These are phyloP conservation scores for Epinephelus coioides DNA, from an alignment of 2,797 vertebrate genomes.

Conservation along the genomic window DNA sequence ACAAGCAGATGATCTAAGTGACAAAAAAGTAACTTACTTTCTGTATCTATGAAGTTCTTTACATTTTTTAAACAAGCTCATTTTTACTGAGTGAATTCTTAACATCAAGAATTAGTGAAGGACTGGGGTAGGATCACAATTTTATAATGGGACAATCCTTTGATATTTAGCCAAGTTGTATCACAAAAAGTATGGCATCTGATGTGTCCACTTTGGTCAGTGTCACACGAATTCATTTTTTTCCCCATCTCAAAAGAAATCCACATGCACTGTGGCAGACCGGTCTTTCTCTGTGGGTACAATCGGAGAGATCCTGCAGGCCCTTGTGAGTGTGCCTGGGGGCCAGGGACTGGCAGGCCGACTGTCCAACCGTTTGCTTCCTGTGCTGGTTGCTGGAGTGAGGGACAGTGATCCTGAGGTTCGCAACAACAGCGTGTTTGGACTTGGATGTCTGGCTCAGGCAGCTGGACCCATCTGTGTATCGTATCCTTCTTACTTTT, in stretches of 20 bases:
- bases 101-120: no score
- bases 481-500: constrained; percentile 88
- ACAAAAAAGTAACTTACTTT: no score
- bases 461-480: constrained; percentile 86
- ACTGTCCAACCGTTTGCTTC: constrained; percentile 87
- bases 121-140: not conserved
- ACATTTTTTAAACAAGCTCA: not conserved
- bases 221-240: not conserved
- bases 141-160: no score
- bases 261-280: constrained; percentile 88
- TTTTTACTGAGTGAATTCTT: not conserved
- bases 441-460: constrained; percentile 90
- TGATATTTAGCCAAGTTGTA: not conserved
- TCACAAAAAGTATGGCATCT: not conserved
- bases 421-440: constrained; percentile 92
- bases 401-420: constrained; percentile 90
- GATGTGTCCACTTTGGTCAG: not conserved
- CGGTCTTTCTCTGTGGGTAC: constrained; percentile 92
- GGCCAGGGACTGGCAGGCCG: constrained; percentile 84
- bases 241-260: constrained; percentile 82
- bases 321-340: constrained; percentile 78
- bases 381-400: constrained; percentile 84
- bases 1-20: no score
- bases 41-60: not conserved
- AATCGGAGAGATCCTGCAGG: constrained; percentile 88